Conservation (phyloP, 1,140 invertebrate genomes). For the Diuraphis noxia region DNA sequence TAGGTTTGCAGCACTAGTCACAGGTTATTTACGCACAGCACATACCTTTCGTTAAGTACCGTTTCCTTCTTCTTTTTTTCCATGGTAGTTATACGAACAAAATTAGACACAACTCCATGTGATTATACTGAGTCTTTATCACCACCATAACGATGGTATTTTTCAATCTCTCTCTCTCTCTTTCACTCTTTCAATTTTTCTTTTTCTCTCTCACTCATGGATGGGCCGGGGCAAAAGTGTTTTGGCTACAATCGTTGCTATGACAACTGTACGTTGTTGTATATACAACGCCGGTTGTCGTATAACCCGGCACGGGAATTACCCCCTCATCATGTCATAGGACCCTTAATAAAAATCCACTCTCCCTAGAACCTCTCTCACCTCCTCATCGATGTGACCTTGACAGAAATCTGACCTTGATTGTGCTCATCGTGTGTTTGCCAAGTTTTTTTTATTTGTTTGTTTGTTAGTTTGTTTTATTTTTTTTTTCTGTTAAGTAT, state of each 20-base stretch:
- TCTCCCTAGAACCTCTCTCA: not conserved
- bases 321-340: not conserved
- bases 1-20: not conserved
- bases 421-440: not conserved
- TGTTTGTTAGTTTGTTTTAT: not conserved
- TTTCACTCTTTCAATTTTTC: not conserved
- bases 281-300: not conserved
- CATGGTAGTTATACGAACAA: not conserved
- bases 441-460: not conserved
- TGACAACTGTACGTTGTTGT: not conserved
- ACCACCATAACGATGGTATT: no score
- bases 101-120: not conserved
- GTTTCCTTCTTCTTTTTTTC: not conserved
- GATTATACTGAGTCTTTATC: not conserved
- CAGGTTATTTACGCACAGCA: not conserved
- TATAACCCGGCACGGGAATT: not conserved
- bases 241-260: not conserved
- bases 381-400: not conserved
- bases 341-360: not conserved
- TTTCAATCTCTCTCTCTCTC: not conserved
- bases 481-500: not conserved
- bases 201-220: no score
- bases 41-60: not conserved
- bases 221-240: not conserved
- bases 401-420: not conserved